Base-by-base conservation (phyloP, 2,888 invertebrate genomes). In the Gortyna flavago region DNA sequence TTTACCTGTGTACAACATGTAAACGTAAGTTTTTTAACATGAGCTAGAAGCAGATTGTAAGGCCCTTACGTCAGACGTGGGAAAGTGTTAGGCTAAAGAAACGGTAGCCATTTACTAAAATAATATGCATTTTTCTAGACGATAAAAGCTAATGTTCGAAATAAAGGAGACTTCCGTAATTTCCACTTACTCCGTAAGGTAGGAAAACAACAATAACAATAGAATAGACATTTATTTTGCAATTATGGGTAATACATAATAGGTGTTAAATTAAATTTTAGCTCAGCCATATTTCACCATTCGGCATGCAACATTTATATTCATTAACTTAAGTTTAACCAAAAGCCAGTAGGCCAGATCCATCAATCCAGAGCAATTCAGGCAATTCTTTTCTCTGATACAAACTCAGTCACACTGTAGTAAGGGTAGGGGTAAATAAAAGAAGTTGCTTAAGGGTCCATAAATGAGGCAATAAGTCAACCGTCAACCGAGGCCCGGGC, bases 391-490 rank as follows among this genome's bases (percentile, higher is more conserved):
- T 44, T 44, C 44, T 44, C 13, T 44, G 44, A 44, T 44, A 13
- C 5, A 44, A 44, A 44, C 44, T 44, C 44, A 16, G 44, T 16
- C 44, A 44, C 44, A 5, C 44, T 44, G 16, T 44, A 44, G 44
- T 44, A 5, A 44, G 44, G 44, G 16, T 44, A 16, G 44, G 44
- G 35, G 54, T 57, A 57, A 11, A 21, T 35, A 35, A 65, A 69
- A 66, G 41, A 32, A 66, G 57, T 61, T 67, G 41, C 65, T 72
- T 18, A 66, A 77, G 65, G 76, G 41, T 64, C 54, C 21, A 16
- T 67, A 65, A 69, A 66, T 57, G 65, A 67, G 51, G 71, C 41
- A 79, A 85, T 86, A 81, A 86, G 67, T 86, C 72, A 64, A 41
- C 18, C 16, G 64, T 57, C n/a, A n/a, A n/a, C n/a, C n/a, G 65